phyloP scores from a whole-genome alignment of 2,113 vertebrate species.

The Entelurus aequoreus region DNA sequence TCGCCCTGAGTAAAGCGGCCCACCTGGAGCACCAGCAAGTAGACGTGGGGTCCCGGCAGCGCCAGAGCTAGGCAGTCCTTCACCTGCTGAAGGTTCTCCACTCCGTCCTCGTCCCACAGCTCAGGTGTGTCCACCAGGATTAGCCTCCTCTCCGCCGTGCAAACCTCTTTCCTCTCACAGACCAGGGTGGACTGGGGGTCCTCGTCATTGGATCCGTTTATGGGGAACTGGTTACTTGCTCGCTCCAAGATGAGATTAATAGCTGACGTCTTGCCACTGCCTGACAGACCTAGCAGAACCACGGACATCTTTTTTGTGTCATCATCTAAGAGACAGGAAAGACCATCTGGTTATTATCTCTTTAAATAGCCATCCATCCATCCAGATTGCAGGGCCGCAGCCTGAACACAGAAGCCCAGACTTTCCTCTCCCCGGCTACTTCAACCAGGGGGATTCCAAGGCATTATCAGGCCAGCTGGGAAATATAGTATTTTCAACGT shows the following conservation, averaged over 20 bases:
- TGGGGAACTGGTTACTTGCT: slow-evolving; percentile 23
- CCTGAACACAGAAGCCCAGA: no score
- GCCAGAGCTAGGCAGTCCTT: slow-evolving; percentile 47
- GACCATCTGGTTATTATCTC: neutral
- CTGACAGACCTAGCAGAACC: slow-evolving; percentile 43
- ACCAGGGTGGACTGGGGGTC: neutral
- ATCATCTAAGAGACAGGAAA: slow-evolving; percentile 10
- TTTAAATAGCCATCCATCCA: no score
- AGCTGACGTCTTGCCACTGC: slow-evolving; percentile 48
- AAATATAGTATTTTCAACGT: no score
- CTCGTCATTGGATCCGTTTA: neutral
- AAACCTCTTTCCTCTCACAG: slow-evolving; percentile 29
- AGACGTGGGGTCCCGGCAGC: slow-evolving; percentile 40
- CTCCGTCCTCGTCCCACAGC: slow-evolving; percentile 45
- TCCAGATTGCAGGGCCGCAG: no score
- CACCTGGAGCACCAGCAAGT: slow-evolving; percentile 43
- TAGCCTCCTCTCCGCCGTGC: slow-evolving; percentile 11
- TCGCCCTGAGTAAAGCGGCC: slow-evolving; percentile 50
- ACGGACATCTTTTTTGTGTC: slow-evolving; percentile 23
- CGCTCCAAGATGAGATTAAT: slow-evolving; percentile 26
- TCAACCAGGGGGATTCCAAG: no score
- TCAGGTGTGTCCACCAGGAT: slow-evolving; percentile 51
- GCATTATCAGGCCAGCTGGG: no score
- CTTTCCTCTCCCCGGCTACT: no score
- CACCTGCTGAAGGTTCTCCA: slow-evolving; percentile 28